Conservation (phyloP, 2,113 vertebrate species). For the Tylochromis polylepis region DNA sequence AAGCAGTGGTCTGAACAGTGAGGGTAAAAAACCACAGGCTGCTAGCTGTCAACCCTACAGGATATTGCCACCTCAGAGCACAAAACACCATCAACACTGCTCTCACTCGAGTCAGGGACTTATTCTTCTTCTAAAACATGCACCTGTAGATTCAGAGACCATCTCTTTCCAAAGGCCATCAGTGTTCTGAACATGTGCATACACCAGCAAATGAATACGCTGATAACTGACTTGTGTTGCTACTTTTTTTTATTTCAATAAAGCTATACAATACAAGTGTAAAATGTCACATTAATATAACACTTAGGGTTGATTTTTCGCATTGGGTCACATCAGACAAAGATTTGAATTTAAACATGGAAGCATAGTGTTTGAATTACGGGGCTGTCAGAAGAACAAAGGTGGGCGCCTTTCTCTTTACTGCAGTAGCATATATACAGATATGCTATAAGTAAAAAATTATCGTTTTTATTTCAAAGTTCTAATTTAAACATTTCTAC, state of each 20-base stretch:
- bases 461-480: background rate
- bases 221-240: background rate
- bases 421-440: background rate
- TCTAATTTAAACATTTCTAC: background rate
- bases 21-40: background rate
- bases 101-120: background rate
- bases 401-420: background rate
- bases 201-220: background rate
- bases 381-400: background rate
- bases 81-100: background rate
- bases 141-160: background rate
- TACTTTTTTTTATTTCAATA: background rate
- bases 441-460: background rate
- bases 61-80: background rate
- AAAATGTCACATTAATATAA: background rate
- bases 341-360: background rate
- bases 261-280: background rate
- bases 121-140: background rate
- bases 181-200: background rate
- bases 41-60: background rate
- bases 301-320: background rate
- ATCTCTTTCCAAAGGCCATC: background rate
- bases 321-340: background rate
- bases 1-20: too few species aligned
- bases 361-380: background rate